Conservation (phyloP, 2,113 vertebrate genomes). For the Herpetotheres cachinnans region DNA sequence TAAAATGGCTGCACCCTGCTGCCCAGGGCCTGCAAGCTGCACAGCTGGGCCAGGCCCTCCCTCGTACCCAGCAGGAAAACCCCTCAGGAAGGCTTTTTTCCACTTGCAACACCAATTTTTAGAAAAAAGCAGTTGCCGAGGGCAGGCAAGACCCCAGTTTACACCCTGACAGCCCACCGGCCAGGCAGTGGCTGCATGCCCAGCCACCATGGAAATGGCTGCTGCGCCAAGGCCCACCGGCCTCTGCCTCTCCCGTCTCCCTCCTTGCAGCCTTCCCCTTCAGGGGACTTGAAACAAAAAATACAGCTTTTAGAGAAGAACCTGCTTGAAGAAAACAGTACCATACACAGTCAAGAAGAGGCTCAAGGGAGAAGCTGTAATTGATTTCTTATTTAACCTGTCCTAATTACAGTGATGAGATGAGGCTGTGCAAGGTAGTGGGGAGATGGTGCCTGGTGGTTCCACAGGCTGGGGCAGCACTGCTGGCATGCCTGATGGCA, state of each 20-base stretch:
- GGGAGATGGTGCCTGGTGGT: accelerated
- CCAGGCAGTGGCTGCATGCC: not conserved
- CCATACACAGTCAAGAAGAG: not conserved
- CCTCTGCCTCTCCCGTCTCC: not conserved
- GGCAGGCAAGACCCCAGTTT: not conserved
- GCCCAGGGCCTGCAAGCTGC: not conserved
- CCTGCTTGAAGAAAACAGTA: not conserved
- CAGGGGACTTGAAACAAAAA: not conserved
- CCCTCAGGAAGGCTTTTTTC: not conserved
- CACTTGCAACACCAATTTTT: not conserved
- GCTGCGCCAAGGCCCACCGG: not conserved
- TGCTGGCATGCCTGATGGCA: not conserved
- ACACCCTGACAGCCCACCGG: not conserved
- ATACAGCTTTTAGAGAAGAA: not conserved
- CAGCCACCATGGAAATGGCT: not conserved
- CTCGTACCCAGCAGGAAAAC: not conserved
- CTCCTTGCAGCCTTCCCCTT: not conserved
- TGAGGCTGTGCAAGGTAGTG: accelerated
- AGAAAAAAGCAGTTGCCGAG: not conserved
- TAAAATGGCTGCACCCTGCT: not conserved
- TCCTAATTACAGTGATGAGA: not conserved
- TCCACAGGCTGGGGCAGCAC: not conserved
- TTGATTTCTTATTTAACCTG: not conserved
- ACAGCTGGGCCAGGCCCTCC: not conserved
- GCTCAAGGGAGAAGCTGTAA: not conserved